Evolutionary conservation across 2,888 invertebrate species (phyloP).

Genomic region (Cataglyphis rosenhaueri): DNA sequence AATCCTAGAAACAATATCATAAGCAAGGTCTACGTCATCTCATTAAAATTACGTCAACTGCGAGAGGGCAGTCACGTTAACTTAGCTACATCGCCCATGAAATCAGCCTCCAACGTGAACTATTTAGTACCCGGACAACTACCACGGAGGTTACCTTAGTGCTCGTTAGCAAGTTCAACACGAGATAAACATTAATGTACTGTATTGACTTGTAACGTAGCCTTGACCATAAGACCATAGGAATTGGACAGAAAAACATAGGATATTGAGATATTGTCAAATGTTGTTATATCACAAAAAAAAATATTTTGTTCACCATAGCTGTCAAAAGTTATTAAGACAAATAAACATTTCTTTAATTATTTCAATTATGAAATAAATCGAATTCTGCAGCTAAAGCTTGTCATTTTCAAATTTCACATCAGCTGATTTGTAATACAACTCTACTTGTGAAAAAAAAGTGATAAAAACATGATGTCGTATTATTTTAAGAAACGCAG

Average conservation of each 20-base stretch:
- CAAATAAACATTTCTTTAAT: not conserved
- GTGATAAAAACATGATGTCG: slow-evolving; percentile 20
- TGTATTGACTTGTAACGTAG: slow-evolving; percentile 8
- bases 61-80: slow-evolving; percentile 49
- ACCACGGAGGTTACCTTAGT: slow-evolving; percentile 63
- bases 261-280: not conserved
- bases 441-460: not conserved
- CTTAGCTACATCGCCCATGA: slow-evolving; percentile 55
- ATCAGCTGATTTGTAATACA: not conserved
- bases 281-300: not conserved
- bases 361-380: not conserved
- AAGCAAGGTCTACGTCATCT: slow-evolving; percentile 70
- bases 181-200: slow-evolving; percentile 51
- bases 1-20: slow-evolving; percentile 42
- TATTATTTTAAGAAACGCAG: slow-evolving; percentile 26
- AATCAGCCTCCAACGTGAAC: slow-evolving; percentile 67
- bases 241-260: slow-evolving; percentile 11
- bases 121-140: slow-evolving; percentile 54
- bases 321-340: not conserved
- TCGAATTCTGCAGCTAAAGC: not conserved
- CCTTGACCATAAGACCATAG: slow-evolving; percentile 39
- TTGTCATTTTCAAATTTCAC: not conserved
- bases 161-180: slow-evolving; percentile 58
- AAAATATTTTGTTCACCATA: not conserved
- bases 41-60: slow-evolving; percentile 76